These are phyloP conservation scores for Mus spretus DNA, from an alignment of 2,797 vertebrate genomes.

Conservation along the genomic window DNA sequence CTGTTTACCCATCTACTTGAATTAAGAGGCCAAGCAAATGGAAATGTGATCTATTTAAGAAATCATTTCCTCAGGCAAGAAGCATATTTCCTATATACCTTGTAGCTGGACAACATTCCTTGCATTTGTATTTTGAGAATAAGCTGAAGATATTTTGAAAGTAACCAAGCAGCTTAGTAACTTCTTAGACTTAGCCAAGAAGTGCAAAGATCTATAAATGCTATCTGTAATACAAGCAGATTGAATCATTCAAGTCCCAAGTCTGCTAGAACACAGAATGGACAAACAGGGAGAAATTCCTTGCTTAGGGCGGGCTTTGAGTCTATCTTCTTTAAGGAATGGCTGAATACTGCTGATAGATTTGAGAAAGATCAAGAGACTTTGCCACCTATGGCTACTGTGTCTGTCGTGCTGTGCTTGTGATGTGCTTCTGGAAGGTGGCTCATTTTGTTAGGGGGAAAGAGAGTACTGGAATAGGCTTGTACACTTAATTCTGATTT, in stretches of 20 bases:
- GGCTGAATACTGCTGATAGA: neutral
- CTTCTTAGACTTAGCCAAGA: constrained; percentile 39
- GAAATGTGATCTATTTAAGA: constrained; percentile 65
- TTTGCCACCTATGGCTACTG: neutral
- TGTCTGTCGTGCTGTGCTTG: neutral
- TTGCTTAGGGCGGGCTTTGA: constrained; percentile 41
- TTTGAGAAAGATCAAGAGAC: neutral
- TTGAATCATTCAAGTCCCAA: neutral
- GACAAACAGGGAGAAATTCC: neutral
- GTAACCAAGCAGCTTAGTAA: constrained; percentile 34
- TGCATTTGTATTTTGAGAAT: constrained; percentile 71
- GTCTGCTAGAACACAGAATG: constrained; percentile 39
- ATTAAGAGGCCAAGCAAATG: constrained; percentile 64
- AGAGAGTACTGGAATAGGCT: neutral
- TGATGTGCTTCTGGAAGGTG: neutral
- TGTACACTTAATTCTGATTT: constrained; percentile 35
- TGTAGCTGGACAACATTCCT: constrained; percentile 35
- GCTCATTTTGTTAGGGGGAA: neutral
- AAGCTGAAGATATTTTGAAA: constrained; percentile 70
- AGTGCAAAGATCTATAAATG: constrained; percentile 12
- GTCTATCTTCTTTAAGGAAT: constrained; percentile 39
- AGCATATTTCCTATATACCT: constrained; percentile 2
- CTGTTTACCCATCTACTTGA: constrained; percentile 55
- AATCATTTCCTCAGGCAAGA: constrained; percentile 31
- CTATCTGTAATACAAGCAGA: neutral